Evolutionary conservation across 2,797 vertebrate species (phyloP), one percentile per base, ranked within the genome.

Genomic region (Typhlichthys subterraneus): DNA sequence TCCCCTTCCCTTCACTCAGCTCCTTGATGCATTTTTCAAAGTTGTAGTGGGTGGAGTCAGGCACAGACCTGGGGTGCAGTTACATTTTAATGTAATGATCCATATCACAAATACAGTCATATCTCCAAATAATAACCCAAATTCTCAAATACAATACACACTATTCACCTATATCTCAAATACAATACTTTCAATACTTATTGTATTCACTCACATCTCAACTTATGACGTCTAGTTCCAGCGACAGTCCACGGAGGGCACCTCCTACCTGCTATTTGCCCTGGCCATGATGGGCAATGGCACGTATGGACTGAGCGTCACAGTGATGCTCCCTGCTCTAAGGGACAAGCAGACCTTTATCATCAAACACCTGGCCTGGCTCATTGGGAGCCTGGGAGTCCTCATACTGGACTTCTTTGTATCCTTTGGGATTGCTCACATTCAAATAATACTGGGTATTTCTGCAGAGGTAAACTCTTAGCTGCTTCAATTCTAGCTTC

Each of bases 301-400:
- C 2, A 88, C 81, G 0, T 92, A 89, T 0, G 89, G 87, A 0
- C 63, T 91, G 62, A 91, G 85, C 13, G 67, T 93, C 58, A 73
- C 89, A 4, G 73, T 92, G 60, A 91, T 93, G 65, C 81, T 86
- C 45, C 91, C 86, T n/a, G 66, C 84, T 3, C 45, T 87, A 5
- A 53, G 66, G 53, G 74, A 77, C 61, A 73, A 15, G 52, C 75
- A 60, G 12, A 63, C 67, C 17, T 92, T 87, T 77, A 85, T 92
- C 65, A 47, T 88, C 55, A 86, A 89, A 69, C 90, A 89, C 72
- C 77, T 93, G 67, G 88, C 90, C 9, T 93, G 93, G 91, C 80
- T 94, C 42, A 84, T 91, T 13, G 89, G 86, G 62, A 94, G 88
- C 74, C 85, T 93, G 54, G 91, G 89, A 56, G 87, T 92, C 62